phyloP scores from a whole-genome alignment of 2,888 invertebrate species.

The Disparrhopalites patrizii region DNA sequence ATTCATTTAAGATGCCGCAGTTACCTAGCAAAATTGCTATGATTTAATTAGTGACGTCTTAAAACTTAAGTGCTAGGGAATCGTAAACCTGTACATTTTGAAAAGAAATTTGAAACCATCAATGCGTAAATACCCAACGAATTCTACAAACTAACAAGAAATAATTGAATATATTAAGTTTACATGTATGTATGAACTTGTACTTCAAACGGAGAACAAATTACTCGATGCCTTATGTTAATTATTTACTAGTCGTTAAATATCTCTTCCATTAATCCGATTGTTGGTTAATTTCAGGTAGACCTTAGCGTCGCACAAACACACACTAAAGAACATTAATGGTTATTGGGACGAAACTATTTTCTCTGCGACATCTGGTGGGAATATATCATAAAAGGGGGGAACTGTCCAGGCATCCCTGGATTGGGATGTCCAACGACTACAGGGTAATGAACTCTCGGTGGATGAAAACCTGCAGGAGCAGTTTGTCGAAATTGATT shows the following conservation, averaged over 20 bases:
- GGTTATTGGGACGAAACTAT: no score
- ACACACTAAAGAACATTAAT: no score
- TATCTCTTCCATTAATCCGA: background rate
- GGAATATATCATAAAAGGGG: conserved; percentile 20
- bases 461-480: background rate
- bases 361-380: conserved; percentile 13
- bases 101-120: background rate
- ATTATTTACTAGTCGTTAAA: background rate
- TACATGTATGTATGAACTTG: conserved; percentile 1
- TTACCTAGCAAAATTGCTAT: no score
- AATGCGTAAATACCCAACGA: background rate
- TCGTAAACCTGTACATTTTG: background rate
- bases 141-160: background rate
- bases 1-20: no score
- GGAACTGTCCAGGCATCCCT: conserved; percentile 8
- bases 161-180: background rate
- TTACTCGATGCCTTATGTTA: background rate
- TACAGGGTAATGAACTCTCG: conserved; percentile 17
- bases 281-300: conserved; percentile 1
- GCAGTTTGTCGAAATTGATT: no score
- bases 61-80: background rate
- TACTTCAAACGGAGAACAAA: background rate
- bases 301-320: no score
- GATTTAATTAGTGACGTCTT: conserved; percentile 4
- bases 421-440: conserved; percentile 19